phyloP scores from a whole-genome alignment of 2,113 vertebrate genomes.

The Rissa tridactyla region DNA sequence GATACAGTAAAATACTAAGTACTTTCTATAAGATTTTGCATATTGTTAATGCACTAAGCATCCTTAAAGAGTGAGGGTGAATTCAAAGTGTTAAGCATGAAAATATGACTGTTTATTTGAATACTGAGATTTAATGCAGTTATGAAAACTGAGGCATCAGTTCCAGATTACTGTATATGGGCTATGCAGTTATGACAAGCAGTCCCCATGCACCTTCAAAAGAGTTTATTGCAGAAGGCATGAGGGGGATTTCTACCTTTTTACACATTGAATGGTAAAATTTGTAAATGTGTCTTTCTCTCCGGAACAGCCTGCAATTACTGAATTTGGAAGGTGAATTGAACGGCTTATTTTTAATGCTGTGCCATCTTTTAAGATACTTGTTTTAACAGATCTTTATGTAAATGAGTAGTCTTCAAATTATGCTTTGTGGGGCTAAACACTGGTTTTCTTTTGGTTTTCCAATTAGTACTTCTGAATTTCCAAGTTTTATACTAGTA shows the following conservation, averaged over 20 bases:
- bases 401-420: not conserved
- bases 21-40: not conserved
- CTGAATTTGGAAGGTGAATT: not conserved
- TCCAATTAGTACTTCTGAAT: not conserved
- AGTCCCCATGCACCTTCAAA: not conserved
- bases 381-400: not conserved
- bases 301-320: not conserved
- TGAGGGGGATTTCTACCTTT: not conserved
- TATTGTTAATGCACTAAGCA: not conserved
- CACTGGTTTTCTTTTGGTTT: not conserved
- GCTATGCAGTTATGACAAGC: not conserved
- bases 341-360: not conserved
- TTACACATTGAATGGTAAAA: not conserved
- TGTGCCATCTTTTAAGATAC: not conserved
- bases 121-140: not conserved
- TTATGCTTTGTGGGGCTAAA: not conserved
- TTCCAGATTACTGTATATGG: not conserved
- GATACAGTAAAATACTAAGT: not conserved
- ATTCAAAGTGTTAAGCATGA: not conserved
- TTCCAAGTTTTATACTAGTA: not conserved
- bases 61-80: not conserved
- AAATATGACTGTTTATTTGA: not conserved
- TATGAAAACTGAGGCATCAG: not conserved
- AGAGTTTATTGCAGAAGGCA: not conserved
- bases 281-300: not conserved